Conservation (phyloP, 2,888 invertebrate species). For the Rotaria magnacalcarata region DNA sequence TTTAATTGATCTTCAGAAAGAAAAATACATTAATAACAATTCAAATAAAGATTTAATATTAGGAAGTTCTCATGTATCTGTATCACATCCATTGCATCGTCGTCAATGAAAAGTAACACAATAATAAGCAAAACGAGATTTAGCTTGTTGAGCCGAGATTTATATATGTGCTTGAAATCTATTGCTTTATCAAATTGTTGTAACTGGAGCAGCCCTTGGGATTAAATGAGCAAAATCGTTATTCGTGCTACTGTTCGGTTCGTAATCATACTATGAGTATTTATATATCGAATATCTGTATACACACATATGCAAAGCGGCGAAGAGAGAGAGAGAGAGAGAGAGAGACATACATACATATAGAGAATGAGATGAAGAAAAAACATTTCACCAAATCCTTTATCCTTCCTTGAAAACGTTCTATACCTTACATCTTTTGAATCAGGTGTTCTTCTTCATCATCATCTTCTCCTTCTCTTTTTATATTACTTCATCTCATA, state of each 20-base stretch:
- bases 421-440: neutral
- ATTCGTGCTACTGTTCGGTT: constrained; percentile 17
- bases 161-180: constrained; percentile 12
- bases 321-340: neutral
- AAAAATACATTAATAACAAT: constrained; percentile 8
- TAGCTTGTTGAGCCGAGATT: constrained; percentile 18
- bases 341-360: neutral
- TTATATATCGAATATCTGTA: constrained; percentile 20
- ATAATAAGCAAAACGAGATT: constrained; percentile 28
- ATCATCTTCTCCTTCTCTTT: neutral
- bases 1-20: neutral
- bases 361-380: neutral
- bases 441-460: neutral
- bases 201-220: constrained; percentile 25
- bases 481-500: neutral
- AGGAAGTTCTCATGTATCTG: neutral
- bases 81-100: neutral
- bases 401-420: constrained; percentile 10
- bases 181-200: constrained; percentile 29
- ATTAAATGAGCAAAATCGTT: constrained; percentile 29
- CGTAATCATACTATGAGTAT: neutral
- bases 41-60: constrained; percentile 3
- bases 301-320: neutral
- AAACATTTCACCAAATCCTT: neutral
- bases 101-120: constrained; percentile 1